These are phyloP conservation scores for Pelusios castaneus DNA, from an alignment of 2,113 vertebrate genomes.

Conservation along the genomic window DNA sequence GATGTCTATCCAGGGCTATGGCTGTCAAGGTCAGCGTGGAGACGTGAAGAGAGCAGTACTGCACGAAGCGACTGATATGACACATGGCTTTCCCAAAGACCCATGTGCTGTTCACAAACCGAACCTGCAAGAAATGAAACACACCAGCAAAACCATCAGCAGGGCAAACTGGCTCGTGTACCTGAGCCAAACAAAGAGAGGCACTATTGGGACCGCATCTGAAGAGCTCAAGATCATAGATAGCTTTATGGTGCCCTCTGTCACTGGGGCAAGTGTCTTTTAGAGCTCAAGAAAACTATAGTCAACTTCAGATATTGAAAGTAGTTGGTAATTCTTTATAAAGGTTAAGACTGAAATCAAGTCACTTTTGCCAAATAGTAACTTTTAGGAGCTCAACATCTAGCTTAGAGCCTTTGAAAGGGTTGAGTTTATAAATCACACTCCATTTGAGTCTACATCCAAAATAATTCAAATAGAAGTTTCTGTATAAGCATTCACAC, in stretches of 20 bases:
- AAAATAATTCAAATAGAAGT: background rate
- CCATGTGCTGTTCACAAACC: constrained; percentile 73
- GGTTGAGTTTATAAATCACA: background rate
- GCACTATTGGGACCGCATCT: background rate
- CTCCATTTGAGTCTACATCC: background rate
- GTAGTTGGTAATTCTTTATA: background rate
- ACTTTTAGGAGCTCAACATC: background rate
- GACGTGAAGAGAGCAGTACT: constrained; percentile 76
- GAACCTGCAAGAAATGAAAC: constrained; percentile 40
- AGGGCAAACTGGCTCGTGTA: background rate
- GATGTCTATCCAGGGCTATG: constrained; percentile 71
- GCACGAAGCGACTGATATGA: constrained; percentile 71
- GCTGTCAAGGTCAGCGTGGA: constrained; percentile 68
- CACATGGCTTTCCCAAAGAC: constrained; percentile 73
- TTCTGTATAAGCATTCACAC: background rate
- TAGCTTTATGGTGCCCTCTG: background rate
- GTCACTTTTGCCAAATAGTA: background rate
- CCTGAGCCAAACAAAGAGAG: background rate
- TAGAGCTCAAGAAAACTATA: background rate
- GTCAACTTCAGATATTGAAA: background rate
- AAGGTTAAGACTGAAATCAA: background rate
- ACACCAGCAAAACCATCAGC: background rate
- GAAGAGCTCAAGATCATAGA: background rate
- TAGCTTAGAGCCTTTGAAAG: background rate
- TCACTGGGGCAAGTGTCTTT: background rate